Percentiles rank a stretch among this genome's conserved stretches.
Conservation (phyloP, 2,888 invertebrate genomes). For the Tortricodes alternella region DNA sequence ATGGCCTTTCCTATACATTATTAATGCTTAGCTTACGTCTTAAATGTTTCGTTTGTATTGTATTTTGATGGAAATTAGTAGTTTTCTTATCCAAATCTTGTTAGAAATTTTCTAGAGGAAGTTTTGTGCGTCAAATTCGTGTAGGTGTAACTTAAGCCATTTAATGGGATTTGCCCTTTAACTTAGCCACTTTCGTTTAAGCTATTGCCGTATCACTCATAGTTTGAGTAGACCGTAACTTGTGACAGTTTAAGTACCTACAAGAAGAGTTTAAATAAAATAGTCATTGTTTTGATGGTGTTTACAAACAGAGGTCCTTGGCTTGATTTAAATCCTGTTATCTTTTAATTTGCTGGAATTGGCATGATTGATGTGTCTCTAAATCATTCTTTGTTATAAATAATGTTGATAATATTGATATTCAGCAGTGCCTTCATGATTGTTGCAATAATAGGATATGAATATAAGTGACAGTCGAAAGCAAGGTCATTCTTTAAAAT, state of each 20-base stretch:
- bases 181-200: constrained; percentile 34
- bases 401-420: not conserved
- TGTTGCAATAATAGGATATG: too few species aligned
- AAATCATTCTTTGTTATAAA: not conserved
- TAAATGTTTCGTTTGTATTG: not conserved
- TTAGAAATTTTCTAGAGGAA: constrained; percentile 26
- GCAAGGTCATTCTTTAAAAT: too few species aligned
- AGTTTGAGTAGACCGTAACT: not conserved
- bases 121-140: constrained; percentile 28
- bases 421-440: too few species aligned
- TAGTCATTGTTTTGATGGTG: not conserved
- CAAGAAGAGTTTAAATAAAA: not conserved
- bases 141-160: constrained; percentile 40
- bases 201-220: not conserved
- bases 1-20: not conserved
- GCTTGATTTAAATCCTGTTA: constrained; percentile 1
- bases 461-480: too few species aligned
- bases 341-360: constrained; percentile 3
- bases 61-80: not conserved
- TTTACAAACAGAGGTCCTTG: constrained; percentile 18
- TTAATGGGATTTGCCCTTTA: constrained; percentile 50
- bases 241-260: not conserved
- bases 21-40: not conserved
- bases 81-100: not conserved
- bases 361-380: not conserved